A percentile compares a stretch with the other conserved stretches of the same genome.
Conservation (phyloP, 2,888 invertebrate species). For the Anagyrus pseudococci region DNA sequence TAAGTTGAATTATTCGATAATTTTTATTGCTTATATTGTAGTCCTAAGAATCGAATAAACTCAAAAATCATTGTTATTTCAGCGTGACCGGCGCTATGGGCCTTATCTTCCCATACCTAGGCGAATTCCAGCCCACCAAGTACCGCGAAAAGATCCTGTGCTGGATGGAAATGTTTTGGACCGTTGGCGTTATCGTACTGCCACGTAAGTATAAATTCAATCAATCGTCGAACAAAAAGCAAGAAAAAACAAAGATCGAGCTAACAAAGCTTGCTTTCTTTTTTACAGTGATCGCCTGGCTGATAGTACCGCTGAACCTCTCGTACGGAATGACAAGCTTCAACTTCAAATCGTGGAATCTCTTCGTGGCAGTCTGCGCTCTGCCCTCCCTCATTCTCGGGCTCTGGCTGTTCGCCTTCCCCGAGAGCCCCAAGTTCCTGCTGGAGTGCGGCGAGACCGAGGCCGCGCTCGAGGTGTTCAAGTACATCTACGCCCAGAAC, state of each 20-base stretch:
- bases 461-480: slow-evolving; percentile 74
- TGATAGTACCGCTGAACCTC: slow-evolving; percentile 74
- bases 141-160: slow-evolving; percentile 81
- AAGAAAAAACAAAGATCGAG: too few species aligned
- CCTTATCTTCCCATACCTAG: slow-evolving; percentile 81
- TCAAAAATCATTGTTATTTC: slow-evolving; percentile 39
- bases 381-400: slow-evolving; percentile 73
- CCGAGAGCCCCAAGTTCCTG: slow-evolving; percentile 84
- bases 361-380: slow-evolving; percentile 79
- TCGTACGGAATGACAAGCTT: slow-evolving; percentile 67
- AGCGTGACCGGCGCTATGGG: slow-evolving; percentile 85
- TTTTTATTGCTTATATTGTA: background rate
- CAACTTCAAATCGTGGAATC: slow-evolving; percentile 81
- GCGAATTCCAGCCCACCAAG: slow-evolving; percentile 82
- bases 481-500: slow-evolving; percentile 74
- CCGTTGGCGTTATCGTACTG: slow-evolving; percentile 76
- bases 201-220: slow-evolving; percentile 67
- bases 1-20: slow-evolving; percentile 64
- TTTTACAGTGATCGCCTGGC: slow-evolving; percentile 75
- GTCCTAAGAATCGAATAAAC: background rate
- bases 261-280: background rate
- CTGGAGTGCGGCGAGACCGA: slow-evolving; percentile 81
- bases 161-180: slow-evolving; percentile 89
- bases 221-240: background rate
- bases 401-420: slow-evolving; percentile 76